Conservation (phyloP, 2,797 vertebrate genomes). For the Apogon talboti region DNA sequence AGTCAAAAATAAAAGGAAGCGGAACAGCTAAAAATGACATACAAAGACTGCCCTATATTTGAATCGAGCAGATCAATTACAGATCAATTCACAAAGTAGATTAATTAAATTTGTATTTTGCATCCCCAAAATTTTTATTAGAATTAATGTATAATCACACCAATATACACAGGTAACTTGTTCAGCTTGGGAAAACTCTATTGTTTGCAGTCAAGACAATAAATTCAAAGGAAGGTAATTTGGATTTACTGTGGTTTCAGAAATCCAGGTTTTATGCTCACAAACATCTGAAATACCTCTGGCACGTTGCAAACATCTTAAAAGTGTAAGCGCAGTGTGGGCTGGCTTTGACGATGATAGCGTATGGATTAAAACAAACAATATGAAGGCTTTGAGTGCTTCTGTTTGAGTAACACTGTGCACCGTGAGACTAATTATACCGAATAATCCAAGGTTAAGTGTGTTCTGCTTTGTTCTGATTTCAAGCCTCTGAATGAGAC, state of each 20-base stretch:
- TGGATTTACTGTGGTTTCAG: background rate
- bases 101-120: background rate
- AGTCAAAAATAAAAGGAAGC: constrained; percentile 13
- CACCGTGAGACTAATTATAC: constrained; percentile 17
- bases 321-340: background rate
- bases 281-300: background rate
- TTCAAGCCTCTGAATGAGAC: constrained; percentile 16
- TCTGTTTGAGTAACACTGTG: background rate
- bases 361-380: constrained; percentile 10
- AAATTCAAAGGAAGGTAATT: background rate
- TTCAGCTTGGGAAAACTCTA: background rate
- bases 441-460: constrained; percentile 16
- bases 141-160: no score
- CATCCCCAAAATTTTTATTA: no score
- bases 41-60: background rate
- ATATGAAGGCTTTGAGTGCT: background rate
- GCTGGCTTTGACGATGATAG: constrained; percentile 2
- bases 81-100: background rate
- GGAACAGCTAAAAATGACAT: constrained; percentile 11
- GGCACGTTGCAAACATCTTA: constrained; percentile 1
- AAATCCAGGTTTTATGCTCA: background rate
- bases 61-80: background rate
- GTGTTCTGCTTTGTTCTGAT: constrained; percentile 18
- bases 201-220: background rate
- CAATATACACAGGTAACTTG: background rate